A percentile compares a stretch with the other conserved stretches of the same genome.
These are phyloP conservation scores for Australoheros facetus DNA, from an alignment of 2,797 vertebrate species.

Conservation along the genomic window DNA sequence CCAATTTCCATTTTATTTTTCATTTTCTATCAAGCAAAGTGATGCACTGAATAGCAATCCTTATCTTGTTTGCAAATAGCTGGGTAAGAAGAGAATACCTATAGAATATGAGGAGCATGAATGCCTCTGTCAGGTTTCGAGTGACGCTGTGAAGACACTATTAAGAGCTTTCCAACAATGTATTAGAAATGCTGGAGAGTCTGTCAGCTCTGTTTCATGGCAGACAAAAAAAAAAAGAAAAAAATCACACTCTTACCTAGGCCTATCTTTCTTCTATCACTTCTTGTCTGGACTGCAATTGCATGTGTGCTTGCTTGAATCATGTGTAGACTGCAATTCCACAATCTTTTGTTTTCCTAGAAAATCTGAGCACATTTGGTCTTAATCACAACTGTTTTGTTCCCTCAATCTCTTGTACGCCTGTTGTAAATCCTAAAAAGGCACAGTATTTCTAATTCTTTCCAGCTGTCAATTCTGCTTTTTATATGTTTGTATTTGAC, in stretches of 20 bases:
- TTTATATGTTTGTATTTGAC: conserved; percentile 30
- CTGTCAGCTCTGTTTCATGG: conserved; percentile 3
- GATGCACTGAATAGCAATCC: conserved; percentile 31
- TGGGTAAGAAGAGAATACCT: neutral
- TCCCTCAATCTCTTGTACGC: conserved; percentile 4
- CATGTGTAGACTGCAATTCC: neutral
- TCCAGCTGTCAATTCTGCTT: conserved; percentile 40
- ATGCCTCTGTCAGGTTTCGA: neutral
- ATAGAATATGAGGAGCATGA: conserved; percentile 9
- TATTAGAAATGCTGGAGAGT: neutral
- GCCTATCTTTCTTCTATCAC: neutral
- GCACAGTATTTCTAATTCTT: conserved; percentile 17
- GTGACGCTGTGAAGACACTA: neutral
- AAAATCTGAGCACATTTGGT: conserved; percentile 1
- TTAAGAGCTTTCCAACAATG: conserved; percentile 7
- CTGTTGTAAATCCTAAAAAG: conserved; percentile 45
- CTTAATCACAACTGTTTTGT: conserved; percentile 13
- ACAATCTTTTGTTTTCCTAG: neutral
- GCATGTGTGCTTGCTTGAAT: neutral
- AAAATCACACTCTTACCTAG: neutral
- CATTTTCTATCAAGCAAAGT: neutral
- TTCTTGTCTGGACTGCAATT: neutral
- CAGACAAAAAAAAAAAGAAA: neutral
- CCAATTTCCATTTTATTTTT: conserved; percentile 1
- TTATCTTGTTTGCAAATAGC: conserved; percentile 15